These are phyloP conservation scores for Opisthograptis luteolata DNA, from an alignment of 2,888 invertebrate species.

Conservation along the genomic window DNA sequence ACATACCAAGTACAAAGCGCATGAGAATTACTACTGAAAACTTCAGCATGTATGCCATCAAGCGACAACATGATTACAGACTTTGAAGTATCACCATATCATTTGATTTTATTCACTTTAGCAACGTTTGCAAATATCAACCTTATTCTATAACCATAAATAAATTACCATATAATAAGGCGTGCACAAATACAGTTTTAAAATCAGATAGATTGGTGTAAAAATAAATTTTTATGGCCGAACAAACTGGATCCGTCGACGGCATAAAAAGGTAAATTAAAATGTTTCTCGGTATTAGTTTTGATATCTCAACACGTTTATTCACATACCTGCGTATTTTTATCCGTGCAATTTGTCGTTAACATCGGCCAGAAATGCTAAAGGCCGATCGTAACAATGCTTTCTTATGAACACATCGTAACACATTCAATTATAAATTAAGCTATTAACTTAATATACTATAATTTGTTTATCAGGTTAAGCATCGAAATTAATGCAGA, in stretches of 20 bases:
- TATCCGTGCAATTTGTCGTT: constrained; percentile 69
- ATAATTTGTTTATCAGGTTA: constrained; percentile 84
- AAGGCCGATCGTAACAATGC: constrained; percentile 73
- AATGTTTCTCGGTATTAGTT: constrained; percentile 54
- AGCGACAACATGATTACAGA: constrained; percentile 45
- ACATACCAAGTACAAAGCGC: constrained; percentile 35
- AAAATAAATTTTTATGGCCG: constrained; percentile 58
- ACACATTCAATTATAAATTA: constrained; percentile 83
- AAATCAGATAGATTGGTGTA: constrained; percentile 47
- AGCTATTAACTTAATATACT: constrained; percentile 83
- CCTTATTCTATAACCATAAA: constrained; percentile 24
- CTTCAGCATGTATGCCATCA: constrained; percentile 42
- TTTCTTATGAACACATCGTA: constrained; percentile 74
- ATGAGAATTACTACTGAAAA: constrained; percentile 40
- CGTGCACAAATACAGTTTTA: constrained; percentile 46
- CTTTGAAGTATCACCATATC: constrained; percentile 5
- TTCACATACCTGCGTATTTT: constrained; percentile 33
- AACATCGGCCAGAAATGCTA: constrained; percentile 62
- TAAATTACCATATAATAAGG: constrained; percentile 31
- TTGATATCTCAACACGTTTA: constrained; percentile 50
- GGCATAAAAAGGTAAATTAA: constrained; percentile 56
- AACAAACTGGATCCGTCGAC: constrained; percentile 52
- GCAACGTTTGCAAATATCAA: constrained; percentile 11
- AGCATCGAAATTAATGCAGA: constrained; percentile 84
- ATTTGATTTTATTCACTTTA: neutral